Conservation (phyloP, 92 coral and sea anemone genomes). For the Parazoanthus darwini region DNA sequence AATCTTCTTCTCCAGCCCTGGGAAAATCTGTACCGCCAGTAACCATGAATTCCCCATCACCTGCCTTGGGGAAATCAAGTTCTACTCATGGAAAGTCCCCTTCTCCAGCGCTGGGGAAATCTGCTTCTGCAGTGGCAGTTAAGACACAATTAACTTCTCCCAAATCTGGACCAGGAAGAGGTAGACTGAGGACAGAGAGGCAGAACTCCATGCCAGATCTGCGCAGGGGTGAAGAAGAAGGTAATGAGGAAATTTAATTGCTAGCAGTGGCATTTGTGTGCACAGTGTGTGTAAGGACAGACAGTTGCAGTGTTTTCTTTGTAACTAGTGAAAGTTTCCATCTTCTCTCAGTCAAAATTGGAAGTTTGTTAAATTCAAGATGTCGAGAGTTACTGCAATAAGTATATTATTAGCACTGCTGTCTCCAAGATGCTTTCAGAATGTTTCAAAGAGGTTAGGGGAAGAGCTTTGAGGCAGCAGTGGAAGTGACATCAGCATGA, state of each 20-base stretch:
- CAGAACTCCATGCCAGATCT: constrained; percentile 68
- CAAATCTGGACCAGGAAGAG: constrained; percentile 57
- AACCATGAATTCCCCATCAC: constrained; percentile 37
- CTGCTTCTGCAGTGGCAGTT: constrained; percentile 9
- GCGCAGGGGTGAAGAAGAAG: constrained; percentile 77
- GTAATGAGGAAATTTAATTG: constrained; percentile 21
- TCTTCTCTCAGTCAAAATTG: too few relatives aligned
- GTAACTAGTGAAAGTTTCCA: too few relatives aligned
- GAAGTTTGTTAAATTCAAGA: too few relatives aligned
- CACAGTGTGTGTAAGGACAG: too few relatives aligned
- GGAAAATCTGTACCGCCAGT: constrained; percentile 27
- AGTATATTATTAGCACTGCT: too few relatives aligned
- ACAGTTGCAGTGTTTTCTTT: too few relatives aligned
- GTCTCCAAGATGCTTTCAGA: too few relatives aligned
- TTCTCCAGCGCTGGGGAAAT: constrained; percentile 39
- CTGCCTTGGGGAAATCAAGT: constrained; percentile 34
- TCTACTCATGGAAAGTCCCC: constrained; percentile 27
- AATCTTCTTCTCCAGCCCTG: constrained; percentile 21
- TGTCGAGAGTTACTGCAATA: too few relatives aligned
- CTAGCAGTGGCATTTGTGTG: too few relatives aligned
- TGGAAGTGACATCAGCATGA: too few relatives aligned
- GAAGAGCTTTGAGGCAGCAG: too few relatives aligned
- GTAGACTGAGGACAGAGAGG: constrained; percentile 78
- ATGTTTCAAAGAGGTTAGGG: too few relatives aligned
- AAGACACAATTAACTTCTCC: constrained; percentile 28